phyloP scores from a whole-genome alignment of 2,888 invertebrate genomes.

The Galerucella calmariensis region DNA sequence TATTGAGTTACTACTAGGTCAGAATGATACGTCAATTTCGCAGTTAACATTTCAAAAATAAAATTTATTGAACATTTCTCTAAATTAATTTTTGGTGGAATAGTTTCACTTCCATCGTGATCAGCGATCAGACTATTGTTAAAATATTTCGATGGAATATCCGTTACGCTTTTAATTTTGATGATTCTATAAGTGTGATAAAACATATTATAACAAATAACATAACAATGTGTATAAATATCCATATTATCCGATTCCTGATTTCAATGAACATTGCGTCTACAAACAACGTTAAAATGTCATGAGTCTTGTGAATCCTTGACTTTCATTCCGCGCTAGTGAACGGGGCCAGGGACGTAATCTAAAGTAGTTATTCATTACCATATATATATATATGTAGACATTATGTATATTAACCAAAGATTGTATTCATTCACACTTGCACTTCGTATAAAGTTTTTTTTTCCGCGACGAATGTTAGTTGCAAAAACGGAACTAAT shows the following conservation, averaged over 20 bases:
- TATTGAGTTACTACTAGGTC: no score
- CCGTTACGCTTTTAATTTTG: neutral
- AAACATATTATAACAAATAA: neutral
- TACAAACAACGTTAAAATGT: constrained; percentile 6
- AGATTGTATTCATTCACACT: neutral
- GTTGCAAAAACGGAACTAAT: neutral
- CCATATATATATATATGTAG: neutral
- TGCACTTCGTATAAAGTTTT: neutral
- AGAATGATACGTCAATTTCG: no score
- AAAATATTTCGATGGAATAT: no score
- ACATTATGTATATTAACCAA: neutral
- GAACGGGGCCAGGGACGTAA: constrained; percentile 1
- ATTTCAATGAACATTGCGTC: neutral
- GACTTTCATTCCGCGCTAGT: constrained; percentile 5
- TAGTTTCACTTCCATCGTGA: no score
- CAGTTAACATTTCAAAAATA: no score
- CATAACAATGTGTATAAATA: neutral
- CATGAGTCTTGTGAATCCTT: constrained; percentile 2
- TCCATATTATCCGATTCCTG: neutral
- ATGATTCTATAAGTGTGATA: neutral
- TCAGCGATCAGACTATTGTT: no score
- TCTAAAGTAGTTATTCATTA: neutral
- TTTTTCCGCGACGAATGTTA: neutral
- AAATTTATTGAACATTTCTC: no score
- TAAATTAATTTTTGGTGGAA: no score